Conservation (phyloP, 2,797 vertebrate genomes). For the Echeneis naucrates region DNA sequence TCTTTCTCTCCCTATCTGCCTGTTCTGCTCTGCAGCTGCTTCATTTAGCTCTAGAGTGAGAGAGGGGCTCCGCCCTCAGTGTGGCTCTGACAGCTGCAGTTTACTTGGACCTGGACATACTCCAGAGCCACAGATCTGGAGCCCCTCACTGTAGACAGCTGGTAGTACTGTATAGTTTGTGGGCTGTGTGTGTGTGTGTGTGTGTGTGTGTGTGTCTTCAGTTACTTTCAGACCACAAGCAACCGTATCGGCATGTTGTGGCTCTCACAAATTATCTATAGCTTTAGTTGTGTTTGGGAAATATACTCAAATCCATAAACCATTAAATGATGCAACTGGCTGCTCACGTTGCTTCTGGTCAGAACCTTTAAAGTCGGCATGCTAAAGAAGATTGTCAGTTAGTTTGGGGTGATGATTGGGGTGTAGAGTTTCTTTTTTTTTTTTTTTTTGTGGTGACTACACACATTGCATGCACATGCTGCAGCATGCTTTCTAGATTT, state of each 20-base stretch:
- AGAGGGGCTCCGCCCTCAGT: constrained; percentile 36
- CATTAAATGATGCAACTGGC: constrained; percentile 1
- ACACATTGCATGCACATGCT: constrained; percentile 34
- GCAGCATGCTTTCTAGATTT: background rate
- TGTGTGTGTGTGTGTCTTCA: background rate
- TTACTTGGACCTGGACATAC: background rate
- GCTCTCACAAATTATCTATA: background rate
- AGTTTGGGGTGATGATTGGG: constrained; percentile 19
- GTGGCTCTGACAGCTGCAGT: background rate
- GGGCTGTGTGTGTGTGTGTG: background rate
- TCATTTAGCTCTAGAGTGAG: constrained; percentile 12
- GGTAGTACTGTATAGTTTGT: constrained; percentile 25
- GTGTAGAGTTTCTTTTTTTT: constrained; percentile 1
- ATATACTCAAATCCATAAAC: background rate
- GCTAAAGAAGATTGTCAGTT: background rate
- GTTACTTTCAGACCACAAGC: constrained; percentile 53
- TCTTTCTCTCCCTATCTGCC: constrained; percentile 34
- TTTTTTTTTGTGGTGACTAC: constrained; percentile 10
- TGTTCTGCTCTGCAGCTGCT: constrained; percentile 26
- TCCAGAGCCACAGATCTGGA: constrained; percentile 22
- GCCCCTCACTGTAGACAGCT: constrained; percentile 36
- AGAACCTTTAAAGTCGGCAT: constrained; percentile 34
- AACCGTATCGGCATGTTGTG: constrained; percentile 28
- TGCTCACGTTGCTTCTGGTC: constrained; percentile 62
- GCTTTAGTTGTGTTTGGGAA: background rate